phyloP scores from a whole-genome alignment of 1,140 invertebrate species.

The Lordiphosa stackelbergi region DNA sequence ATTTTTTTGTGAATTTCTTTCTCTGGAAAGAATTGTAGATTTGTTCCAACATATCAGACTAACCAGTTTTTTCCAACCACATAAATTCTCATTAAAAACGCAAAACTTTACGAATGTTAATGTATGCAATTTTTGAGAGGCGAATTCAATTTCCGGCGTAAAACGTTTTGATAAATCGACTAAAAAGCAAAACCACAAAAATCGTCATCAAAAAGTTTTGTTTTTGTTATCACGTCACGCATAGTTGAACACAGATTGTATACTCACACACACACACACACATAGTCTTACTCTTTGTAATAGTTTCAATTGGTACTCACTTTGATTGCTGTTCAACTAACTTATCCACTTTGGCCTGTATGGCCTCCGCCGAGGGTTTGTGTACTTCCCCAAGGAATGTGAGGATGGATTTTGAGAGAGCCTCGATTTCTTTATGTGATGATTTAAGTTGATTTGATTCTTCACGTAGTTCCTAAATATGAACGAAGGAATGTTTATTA shows the following conservation, averaged over 20 bases:
- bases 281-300: constrained; percentile 9
- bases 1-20: too few relatives aligned
- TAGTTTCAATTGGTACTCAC: constrained; percentile 78
- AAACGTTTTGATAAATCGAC: constrained; percentile 34
- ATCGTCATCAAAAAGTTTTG: constrained; percentile 14
- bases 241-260: constrained; percentile 26
- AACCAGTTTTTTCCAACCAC: constrained; percentile 48
- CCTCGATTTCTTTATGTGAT: constrained; percentile 79
- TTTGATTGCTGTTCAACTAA: constrained; percentile 79
- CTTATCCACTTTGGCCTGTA: constrained; percentile 80
- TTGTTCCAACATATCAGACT: background rate
- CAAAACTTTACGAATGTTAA: constrained; percentile 35
- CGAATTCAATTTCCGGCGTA: constrained; percentile 61
- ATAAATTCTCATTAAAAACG: constrained; percentile 52
- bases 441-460: constrained; percentile 80
- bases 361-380: constrained; percentile 78
- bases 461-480: constrained; percentile 80
- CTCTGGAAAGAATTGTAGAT: too few relatives aligned
- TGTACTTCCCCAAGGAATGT: constrained; percentile 80
- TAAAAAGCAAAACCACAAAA: constrained; percentile 4
- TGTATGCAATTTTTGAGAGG: constrained; percentile 35
- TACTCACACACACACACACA: too few relatives aligned
- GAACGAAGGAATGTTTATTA: constrained; percentile 10
- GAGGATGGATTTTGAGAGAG: constrained; percentile 79
- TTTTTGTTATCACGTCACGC: constrained; percentile 39